These are phyloP conservation scores for Puma concolor DNA, from an alignment of 2,113 vertebrate species.

Conservation along the genomic window DNA sequence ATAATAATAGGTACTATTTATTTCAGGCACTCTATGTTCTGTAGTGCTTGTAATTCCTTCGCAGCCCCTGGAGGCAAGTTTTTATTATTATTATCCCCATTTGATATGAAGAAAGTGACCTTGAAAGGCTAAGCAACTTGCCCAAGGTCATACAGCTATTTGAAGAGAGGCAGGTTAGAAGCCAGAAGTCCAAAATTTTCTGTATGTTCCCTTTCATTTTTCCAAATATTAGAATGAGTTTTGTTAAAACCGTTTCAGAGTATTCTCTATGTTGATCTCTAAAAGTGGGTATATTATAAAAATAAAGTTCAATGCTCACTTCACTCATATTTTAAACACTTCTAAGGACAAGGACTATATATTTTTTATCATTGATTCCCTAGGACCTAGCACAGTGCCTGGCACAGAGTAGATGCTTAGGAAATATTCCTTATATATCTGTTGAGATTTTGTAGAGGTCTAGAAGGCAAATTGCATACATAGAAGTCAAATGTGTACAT, in stretches of 20 bases:
- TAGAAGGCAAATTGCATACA: background rate
- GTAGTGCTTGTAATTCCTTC: background rate
- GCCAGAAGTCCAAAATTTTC: background rate
- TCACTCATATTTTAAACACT: background rate
- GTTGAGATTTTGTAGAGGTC: background rate
- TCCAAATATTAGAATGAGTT: background rate
- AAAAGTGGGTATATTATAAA: background rate
- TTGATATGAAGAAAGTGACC: background rate
- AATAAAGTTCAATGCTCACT: background rate
- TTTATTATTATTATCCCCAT: background rate
- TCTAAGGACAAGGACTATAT: background rate
- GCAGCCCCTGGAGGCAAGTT: background rate
- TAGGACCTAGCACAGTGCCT: background rate
- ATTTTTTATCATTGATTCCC: background rate
- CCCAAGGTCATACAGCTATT: background rate
- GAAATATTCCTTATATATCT: constrained; percentile 7
- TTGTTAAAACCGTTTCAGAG: background rate
- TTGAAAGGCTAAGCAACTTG: background rate
- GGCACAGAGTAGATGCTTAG: constrained; percentile 12
- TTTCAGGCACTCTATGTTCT: background rate
- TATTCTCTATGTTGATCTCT: background rate
- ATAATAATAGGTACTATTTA: background rate
- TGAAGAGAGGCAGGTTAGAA: background rate
- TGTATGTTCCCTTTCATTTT: background rate
- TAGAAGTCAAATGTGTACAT: constrained; percentile 66